phyloP scores from a whole-genome alignment of 2,797 vertebrate species.

The Xenentodon cancila region DNA sequence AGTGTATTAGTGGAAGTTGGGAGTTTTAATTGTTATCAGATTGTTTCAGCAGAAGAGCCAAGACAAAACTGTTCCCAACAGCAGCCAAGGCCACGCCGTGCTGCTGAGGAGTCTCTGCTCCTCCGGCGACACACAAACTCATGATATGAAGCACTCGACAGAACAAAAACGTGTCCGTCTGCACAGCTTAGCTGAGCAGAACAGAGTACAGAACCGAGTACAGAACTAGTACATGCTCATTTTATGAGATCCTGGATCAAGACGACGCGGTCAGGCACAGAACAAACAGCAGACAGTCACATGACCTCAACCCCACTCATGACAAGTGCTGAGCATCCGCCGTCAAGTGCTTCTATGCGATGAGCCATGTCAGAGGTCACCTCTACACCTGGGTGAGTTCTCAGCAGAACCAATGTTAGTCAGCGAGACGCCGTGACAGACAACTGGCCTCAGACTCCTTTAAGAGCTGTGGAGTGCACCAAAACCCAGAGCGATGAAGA shows the following conservation, averaged over 20 bases:
- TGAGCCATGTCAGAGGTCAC: slow-evolving; percentile 14
- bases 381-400: slow-evolving; percentile 4
- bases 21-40: slow-evolving; percentile 6
- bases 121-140: neutral
- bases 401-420: slow-evolving; percentile 3
- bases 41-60: slow-evolving; percentile 1
- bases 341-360: slow-evolving; percentile 25
- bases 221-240: neutral
- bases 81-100: slow-evolving; percentile 25
- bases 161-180: neutral
- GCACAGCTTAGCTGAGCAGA: neutral
- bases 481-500: slow-evolving; percentile 4
- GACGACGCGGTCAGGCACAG: neutral
- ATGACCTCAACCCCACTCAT: neutral
- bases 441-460: slow-evolving; percentile 42
- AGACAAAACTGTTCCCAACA: slow-evolving; percentile 29
- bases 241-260: neutral
- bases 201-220: too few relatives aligned
- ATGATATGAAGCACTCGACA: too few relatives aligned
- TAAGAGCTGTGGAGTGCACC: neutral
- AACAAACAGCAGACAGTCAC: neutral
- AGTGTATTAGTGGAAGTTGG: too few relatives aligned
- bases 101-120: neutral
- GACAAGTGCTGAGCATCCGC: slow-evolving; percentile 1
- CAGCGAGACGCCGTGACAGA: slow-evolving; percentile 18